phyloP scores from a whole-genome alignment of 2,113 vertebrate genomes.

The Pelodiscus sinensis region DNA sequence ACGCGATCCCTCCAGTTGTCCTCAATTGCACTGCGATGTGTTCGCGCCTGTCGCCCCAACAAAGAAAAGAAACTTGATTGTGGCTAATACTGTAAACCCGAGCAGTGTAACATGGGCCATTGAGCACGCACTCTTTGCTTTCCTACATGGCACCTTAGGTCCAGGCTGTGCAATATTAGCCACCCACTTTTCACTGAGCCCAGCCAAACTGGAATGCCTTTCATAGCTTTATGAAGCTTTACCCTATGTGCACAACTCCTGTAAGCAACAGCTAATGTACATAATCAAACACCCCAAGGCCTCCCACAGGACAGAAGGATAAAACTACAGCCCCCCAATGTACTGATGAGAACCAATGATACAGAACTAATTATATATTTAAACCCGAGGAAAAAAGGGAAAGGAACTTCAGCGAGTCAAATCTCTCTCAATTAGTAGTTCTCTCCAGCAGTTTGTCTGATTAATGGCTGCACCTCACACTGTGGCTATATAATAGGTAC shows the following conservation, averaged over 20 bases:
- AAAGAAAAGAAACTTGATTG: not conserved
- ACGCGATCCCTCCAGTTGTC: not conserved
- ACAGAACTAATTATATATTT: not conserved
- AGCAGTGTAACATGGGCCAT: not conserved
- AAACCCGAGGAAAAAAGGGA: not conserved
- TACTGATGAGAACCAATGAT: not conserved
- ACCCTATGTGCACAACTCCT: too few species aligned
- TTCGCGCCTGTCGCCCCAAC: not conserved
- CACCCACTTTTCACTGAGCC: not conserved
- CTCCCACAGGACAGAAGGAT: not conserved
- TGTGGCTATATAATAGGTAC: constrained; percentile 26
- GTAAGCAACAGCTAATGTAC: not conserved
- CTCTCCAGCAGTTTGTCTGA: constrained; percentile 52
- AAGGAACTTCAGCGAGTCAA: not conserved
- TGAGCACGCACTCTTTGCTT: not conserved
- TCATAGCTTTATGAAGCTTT: too few species aligned
- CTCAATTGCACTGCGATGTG: not conserved
- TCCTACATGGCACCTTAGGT: not conserved
- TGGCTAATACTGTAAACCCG: not conserved
- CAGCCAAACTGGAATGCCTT: not conserved
- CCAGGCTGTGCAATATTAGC: not conserved
- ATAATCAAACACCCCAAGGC: not conserved
- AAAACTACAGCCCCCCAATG: not conserved
- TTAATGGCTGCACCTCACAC: constrained; percentile 51
- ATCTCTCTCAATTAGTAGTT: constrained; percentile 42